A percentile compares a stretch with the other conserved stretches of the same genome.
Conservation (phyloP, 2,888 invertebrate species). For the Polyommatus iphigenia region DNA sequence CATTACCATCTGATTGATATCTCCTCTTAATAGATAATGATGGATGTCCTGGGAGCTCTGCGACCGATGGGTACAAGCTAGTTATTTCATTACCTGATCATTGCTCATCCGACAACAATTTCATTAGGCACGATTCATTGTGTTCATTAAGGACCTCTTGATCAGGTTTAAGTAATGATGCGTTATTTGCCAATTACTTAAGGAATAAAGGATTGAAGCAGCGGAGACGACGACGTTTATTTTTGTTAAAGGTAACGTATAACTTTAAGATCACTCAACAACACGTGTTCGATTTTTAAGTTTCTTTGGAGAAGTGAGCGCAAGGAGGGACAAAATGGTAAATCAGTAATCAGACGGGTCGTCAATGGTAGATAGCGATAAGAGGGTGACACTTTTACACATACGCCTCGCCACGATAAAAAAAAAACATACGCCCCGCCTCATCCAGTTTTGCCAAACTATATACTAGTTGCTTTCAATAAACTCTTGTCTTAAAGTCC, state of each 20-base stretch:
- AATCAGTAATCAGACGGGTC: too few relatives aligned
- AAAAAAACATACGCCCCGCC: too few relatives aligned
- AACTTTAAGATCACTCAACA: too few relatives aligned
- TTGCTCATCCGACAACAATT: constrained; percentile 41
- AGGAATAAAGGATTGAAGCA: not conserved
- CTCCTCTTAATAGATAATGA: constrained; percentile 13
- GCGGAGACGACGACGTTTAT: not conserved
- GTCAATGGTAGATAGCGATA: too few relatives aligned
- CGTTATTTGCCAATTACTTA: constrained; percentile 44
- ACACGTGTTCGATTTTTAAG: too few relatives aligned
- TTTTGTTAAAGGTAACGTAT: too few relatives aligned
- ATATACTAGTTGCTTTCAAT: too few relatives aligned
- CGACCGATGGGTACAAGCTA: not conserved
- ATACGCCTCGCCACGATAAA: too few relatives aligned
- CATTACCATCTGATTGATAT: constrained; percentile 12
- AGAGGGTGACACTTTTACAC: too few relatives aligned
- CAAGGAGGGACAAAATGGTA: too few relatives aligned
- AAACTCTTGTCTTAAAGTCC: not conserved
- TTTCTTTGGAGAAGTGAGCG: too few relatives aligned
- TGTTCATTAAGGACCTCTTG: constrained; percentile 40
- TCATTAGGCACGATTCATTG: constrained; percentile 40
- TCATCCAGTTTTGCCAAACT: not conserved
- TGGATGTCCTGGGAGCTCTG: constrained; percentile 5
- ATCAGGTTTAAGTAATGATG: constrained; percentile 37
- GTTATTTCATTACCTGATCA: constrained; percentile 28